A percentile compares a stretch with the other conserved stretches of the same genome.
These are phyloP conservation scores for Phycodurus eques DNA, from an alignment of 2,113 vertebrate species.

Conservation along the genomic window DNA sequence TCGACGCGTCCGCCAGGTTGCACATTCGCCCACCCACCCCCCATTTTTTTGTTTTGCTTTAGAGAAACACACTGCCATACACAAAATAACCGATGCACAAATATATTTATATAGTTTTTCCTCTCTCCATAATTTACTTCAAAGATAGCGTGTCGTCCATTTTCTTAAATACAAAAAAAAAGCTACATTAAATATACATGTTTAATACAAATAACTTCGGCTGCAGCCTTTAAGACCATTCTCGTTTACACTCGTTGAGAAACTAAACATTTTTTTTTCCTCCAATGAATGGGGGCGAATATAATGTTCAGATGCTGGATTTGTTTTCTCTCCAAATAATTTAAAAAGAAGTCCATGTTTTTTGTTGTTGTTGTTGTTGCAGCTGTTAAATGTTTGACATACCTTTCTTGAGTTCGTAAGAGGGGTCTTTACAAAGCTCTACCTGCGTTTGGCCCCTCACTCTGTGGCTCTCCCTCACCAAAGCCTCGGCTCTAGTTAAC, in stretches of 20 bases:
- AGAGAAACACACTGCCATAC: neutral
- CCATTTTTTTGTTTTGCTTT: neutral
- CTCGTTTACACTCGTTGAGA: conserved; percentile 86
- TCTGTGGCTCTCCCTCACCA: conserved; percentile 92
- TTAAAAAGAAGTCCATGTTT: conserved; percentile 77
- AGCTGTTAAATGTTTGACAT: conserved; percentile 98
- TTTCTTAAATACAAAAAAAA: conserved; percentile 98
- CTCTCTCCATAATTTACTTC: conserved; percentile 97
- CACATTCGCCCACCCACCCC: neutral
- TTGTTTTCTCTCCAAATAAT: conserved; percentile 68
- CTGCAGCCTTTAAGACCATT: conserved; percentile 90
- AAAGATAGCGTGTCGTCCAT: conserved; percentile 98
- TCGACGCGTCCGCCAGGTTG: neutral
- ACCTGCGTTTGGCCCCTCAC: conserved; percentile 89
- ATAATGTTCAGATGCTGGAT: conserved; percentile 65
- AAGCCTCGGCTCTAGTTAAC: conserved; percentile 92
- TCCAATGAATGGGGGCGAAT: conserved; percentile 11
- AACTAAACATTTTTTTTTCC: conserved; percentile 72
- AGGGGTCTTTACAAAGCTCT: conserved; percentile 97
- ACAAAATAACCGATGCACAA: conserved; percentile 90
- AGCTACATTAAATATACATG: conserved; percentile 99
- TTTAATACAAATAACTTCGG: conserved; percentile 93
- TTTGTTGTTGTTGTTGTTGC: conserved; percentile 60
- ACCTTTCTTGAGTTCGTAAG: conserved; percentile 99
- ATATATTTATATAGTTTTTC: conserved; percentile 67